phyloP scores from a whole-genome alignment of 2,113 vertebrate species.

The Sceloporus tristichus region DNA sequence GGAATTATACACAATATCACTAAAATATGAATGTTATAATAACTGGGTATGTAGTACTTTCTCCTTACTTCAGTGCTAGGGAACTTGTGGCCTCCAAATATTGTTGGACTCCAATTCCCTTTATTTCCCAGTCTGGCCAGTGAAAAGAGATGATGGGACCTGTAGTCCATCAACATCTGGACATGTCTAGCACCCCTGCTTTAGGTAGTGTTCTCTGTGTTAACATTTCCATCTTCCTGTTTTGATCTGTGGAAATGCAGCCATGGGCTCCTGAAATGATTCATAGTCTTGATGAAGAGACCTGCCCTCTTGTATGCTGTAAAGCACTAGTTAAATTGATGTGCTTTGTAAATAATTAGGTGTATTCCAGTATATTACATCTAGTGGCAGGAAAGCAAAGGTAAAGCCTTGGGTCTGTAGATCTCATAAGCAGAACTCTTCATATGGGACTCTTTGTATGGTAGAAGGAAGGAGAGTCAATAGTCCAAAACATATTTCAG shows the following conservation, averaged over 20 bases:
- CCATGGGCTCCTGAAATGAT: not conserved
- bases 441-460: not conserved
- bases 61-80: not conserved
- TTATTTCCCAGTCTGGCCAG: no score
- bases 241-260: not conserved
- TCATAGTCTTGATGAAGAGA: not conserved
- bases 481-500: no score
- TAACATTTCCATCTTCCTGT: not conserved
- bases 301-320: not conserved
- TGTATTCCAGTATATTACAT: not conserved
- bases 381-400: not conserved
- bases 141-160: no score
- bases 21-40: rapidly evolving
- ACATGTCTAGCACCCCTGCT: not conserved
- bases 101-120: not conserved
- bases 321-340: not conserved
- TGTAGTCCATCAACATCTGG: no score
- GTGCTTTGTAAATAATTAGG: not conserved
- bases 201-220: not conserved
- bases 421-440: not conserved
- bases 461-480: not conserved
- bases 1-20: not conserved
- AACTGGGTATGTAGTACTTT: not conserved
- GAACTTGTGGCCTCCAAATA: not conserved
- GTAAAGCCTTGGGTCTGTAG: no score